Evolutionary conservation across 2,797 vertebrate species (phyloP), one percentile per base, ranked within the genome.

Genomic region (Hypotaenidia okinawae): DNA sequence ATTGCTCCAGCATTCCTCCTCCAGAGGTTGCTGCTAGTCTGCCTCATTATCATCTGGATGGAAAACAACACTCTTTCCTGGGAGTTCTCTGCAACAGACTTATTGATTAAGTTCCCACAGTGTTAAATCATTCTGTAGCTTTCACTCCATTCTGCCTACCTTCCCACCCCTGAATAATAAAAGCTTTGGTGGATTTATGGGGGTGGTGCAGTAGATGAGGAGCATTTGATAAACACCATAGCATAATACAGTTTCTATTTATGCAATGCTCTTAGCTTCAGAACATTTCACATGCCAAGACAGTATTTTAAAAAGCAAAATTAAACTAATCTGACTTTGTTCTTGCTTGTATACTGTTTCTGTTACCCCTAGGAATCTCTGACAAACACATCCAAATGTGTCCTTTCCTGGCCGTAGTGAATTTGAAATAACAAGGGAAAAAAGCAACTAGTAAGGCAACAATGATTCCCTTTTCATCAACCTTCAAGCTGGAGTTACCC

Each of bases 21-120:
- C 97, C 97, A 97, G 98, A 98, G 97, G 97, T 97, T 97, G 97
- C 97, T 97, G 97, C 94, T 96, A 94, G 96, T 84, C 97, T 96
- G 97, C 97, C 98, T 98, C 97, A 98, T 98, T 98, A 98, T 98
- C 98, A 98, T 98, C 97, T 98, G 97, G 98, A 97, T 97, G 97
- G 98, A 98, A 98, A 98, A 98, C 98, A 98, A 97, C 95, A 94
- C 95, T 96, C 97, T 97, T 98, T 96, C 97, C 97, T 93, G 97
- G 97, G 97, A 98, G 97, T 97, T 97, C 84, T 93, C 69, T 52
- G 96, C 97, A 97, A 98, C 97, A 97, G 94, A 90, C 95, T 97
- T 98, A 98, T 98, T 98, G 98, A 98, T 98, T 98, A 98, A 97
- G 97, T 97, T 98, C 97, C 97, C 97, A 97, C 96, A 97, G 97